Conservation (phyloP, 2,113 vertebrate species). For the Ciconia maguari region DNA sequence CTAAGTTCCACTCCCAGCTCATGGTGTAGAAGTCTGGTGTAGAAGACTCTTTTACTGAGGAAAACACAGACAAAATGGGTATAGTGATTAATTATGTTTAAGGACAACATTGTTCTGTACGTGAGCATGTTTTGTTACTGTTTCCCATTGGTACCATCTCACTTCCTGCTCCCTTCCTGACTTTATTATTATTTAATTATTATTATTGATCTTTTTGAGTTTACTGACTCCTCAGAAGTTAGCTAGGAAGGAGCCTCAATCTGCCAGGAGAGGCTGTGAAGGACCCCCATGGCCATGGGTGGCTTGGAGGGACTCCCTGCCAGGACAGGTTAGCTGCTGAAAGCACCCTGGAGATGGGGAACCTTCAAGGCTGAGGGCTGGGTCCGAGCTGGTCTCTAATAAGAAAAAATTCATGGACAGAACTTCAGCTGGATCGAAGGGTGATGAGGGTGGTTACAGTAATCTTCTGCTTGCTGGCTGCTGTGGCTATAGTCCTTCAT, state of each 20-base stretch:
- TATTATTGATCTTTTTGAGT: not conserved
- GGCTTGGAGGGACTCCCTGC: not conserved
- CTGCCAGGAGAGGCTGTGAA: not conserved
- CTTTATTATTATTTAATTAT: not conserved
- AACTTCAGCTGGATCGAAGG: not conserved
- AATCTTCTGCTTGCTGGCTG: not conserved
- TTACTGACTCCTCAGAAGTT: not conserved
- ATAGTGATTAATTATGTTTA: not conserved
- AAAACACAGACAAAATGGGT: not conserved
- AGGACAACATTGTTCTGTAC: not conserved
- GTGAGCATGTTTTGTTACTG: not conserved
- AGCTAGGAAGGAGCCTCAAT: not conserved
- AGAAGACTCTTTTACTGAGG: not conserved
- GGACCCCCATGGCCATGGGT: not conserved
- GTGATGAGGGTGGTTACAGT: not conserved
- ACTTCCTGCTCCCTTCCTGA: not conserved
- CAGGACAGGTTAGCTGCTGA: not conserved
- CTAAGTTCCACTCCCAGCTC: not conserved
- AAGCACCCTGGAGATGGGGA: not conserved
- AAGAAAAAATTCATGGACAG: not conserved
- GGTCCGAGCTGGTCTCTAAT: not conserved
- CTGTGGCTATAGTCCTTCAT: not conserved
- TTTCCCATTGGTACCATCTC: not conserved
- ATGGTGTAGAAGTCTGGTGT: accelerated
- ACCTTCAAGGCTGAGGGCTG: not conserved